Evolutionary conservation across 2,888 invertebrate species (phyloP), one percentile per base, ranked within the genome.

Genomic region (Entomobrya proxima): DNA sequence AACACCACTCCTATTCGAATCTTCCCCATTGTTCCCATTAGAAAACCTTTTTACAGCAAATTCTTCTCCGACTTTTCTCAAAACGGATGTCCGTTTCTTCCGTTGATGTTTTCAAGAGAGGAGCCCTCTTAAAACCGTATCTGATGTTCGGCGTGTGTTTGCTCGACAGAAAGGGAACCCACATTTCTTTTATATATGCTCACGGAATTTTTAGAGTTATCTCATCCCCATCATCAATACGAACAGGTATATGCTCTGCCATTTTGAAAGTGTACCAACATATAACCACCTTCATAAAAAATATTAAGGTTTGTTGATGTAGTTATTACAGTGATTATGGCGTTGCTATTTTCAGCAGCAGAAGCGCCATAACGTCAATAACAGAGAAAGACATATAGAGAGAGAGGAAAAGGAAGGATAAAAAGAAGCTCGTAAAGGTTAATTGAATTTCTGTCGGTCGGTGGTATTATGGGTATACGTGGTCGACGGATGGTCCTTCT

Each of bases 391-490:
- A 21, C n/a, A n/a, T n/a, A n/a, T n/a, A n/a, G 40, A 37, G 9
- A 67, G 40, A 40, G 67, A 55, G 55, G 27, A 40, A 64, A 37
- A 21, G 37, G 21, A 13, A 18, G 52, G 32, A 32, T 50, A 52
- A 35, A 75, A 24, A 21, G 40, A 67, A 37, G 86, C 72, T 88
- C 86, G 85, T 87, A 89, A 89, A 89, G 88, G 89, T 89, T 89
- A 89, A 89, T 89, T 89, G 89, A 87, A 89, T 69, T 84, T 76
- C 74, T 84, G 50, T 55, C 80, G 52, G 80, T 80, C 35, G 75
- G 75, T 55, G 75, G 21, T 67, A 18, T 32, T 32, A n/a, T 7
- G 9, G 61, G 61, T 61, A 37, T 52, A 55, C 55, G 37, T 75
- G 75, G 75, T 75, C 75, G 32, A 75, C 75, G 55, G 52, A 72